These are phyloP conservation scores for Amblyteles armatorius DNA, from an alignment of 2,888 invertebrate species.

Conservation along the genomic window DNA sequence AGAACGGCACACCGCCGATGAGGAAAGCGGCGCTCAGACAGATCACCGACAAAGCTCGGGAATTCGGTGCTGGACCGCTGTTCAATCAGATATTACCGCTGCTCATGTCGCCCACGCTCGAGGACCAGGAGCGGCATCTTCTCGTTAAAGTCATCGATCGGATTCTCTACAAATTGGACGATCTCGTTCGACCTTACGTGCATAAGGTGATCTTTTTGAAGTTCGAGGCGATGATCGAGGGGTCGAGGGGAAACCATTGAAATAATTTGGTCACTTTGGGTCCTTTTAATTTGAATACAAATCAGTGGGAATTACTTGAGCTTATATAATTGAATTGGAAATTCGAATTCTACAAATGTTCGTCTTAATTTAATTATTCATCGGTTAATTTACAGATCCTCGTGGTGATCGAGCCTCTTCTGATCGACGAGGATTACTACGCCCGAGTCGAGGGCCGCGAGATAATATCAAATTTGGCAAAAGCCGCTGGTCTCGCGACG, in stretches of 20 bases:
- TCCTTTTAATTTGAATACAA: too few species aligned
- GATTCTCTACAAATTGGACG: constrained; percentile 98
- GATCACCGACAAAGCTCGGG: constrained; percentile 99
- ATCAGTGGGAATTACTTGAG: too few species aligned
- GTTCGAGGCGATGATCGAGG: too few species aligned
- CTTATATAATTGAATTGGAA: neutral
- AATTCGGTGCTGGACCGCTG: constrained; percentile 98
- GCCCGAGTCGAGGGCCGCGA: constrained; percentile 99
- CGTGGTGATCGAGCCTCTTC: constrained; percentile 98
- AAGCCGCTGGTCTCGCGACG: constrained; percentile 99
- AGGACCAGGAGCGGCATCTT: constrained; percentile 99
- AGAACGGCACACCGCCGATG: constrained; percentile 99
- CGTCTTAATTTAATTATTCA: neutral
- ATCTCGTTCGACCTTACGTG: constrained; percentile 99
- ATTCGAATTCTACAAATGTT: neutral
- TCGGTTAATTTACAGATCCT: constrained; percentile 88
- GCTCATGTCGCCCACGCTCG: constrained; percentile 99
- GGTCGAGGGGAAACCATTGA: too few species aligned
- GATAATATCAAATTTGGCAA: constrained; percentile 99
- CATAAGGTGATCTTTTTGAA: constrained; percentile 90
- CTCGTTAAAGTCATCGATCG: constrained; percentile 99
- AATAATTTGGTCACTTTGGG: too few species aligned
- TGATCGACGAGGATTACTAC: constrained; percentile 99
- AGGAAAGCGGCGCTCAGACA: constrained; percentile 98
- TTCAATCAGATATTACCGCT: constrained; percentile 99